These are phyloP conservation scores for Aphis gossypii DNA, from an alignment of 1,140 invertebrate species.

Conservation along the genomic window DNA sequence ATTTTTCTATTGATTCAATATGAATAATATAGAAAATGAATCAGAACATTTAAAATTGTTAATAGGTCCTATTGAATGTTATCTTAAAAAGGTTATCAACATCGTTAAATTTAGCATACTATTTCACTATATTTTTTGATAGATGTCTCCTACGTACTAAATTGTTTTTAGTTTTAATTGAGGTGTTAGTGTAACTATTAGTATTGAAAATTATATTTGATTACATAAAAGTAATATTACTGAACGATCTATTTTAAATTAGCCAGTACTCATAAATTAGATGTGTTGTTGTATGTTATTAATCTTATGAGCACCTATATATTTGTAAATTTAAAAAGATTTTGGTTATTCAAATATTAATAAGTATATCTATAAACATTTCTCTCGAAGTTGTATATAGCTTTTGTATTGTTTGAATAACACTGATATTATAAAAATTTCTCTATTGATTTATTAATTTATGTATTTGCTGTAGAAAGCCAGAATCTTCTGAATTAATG, in stretches of 20 bases:
- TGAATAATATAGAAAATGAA: not conserved
- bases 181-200: not conserved
- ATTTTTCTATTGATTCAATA: not conserved
- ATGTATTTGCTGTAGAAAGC: constrained; percentile 34
- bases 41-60: not conserved
- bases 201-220: not conserved
- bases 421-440: not conserved
- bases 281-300: not conserved
- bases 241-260: not conserved
- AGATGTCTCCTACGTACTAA: not conserved
- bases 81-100: constrained; percentile 1
- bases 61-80: not conserved
- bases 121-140: not conserved
- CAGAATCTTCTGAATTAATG: not conserved
- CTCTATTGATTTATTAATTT: constrained; percentile 25
- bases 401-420: not conserved
- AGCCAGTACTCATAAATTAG: not conserved
- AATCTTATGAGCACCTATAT: not conserved
- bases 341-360: not conserved
- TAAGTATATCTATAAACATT: not conserved
- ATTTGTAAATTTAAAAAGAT: not conserved
- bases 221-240: not conserved
- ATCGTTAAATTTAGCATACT: not conserved
- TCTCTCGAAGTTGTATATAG: not conserved
- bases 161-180: not conserved